Evolutionary conservation across 2,113 vertebrate species (phyloP), one percentile per base, ranked within the genome.

Genomic region (Typhlomys cinereus): DNA sequence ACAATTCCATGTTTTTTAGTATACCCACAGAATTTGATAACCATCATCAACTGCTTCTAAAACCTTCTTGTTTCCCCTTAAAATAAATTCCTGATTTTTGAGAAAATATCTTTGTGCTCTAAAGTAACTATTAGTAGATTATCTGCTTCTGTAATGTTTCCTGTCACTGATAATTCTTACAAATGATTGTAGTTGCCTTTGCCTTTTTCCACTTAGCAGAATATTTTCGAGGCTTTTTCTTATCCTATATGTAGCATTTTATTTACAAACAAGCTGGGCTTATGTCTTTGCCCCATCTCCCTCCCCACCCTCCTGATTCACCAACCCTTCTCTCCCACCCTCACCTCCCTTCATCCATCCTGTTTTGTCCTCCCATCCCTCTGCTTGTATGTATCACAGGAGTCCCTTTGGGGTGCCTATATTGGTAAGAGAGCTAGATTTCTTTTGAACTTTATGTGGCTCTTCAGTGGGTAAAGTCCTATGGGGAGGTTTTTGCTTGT

Each of bases 1-100:
- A n/a, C n/a, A n/a, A 7, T 81, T 89, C 4, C 39, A 11, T 67
- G 57, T 11, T 52, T 89, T 86, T 69, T 44, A 48, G 29, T 64
- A 5, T 25, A 14, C 74, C n/a, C 44, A 50, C 1, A 57, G 62
- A 12, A 31, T 90, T 76, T 69, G 75, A 31, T 5, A 62, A 7
- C 4, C 5, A 21, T 39, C 29, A 67, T 17, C 0, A n/a, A 3
- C 57, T 78, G 2, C 52, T 6, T n/a, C n/a, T n/a, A n/a, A n/a
- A n/a, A n/a, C n/a, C n/a, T n/a, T n/a, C n/a, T n/a, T 80, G 18
- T 48, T 67, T 70, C 52, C 15, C 27, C 34, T 46, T 52, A 21
- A 64, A 86, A 81, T 23, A 88, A 80, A 48, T n/a, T 31, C 52
- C 36, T 61, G 78, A 59, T 41, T 76, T 75, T 59, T 48, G 29